Evolutionary conservation across 2,888 invertebrate genomes (phyloP), one percentile per base, ranked within the genome.

Genomic region (Drosophila maculinotata): DNA sequence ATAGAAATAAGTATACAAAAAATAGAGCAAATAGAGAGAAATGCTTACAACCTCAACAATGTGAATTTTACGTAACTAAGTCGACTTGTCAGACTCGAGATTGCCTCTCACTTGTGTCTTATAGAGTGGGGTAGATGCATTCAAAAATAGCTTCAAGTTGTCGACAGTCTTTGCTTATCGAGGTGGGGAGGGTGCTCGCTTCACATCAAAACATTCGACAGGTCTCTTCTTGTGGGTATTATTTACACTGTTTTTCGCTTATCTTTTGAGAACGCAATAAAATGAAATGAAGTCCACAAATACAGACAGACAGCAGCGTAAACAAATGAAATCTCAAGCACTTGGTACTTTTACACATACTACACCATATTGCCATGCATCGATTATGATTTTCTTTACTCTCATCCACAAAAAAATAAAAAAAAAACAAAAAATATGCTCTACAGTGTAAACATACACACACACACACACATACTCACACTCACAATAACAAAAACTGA

Each of bases 171-270:
- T 47, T 45, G 26, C 20, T 36, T 30, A 59, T 51, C 10, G 39
- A 30, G n/a, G 23, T n/a, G 6, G 14, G 10, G 35, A 41, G 4
- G 4, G n/a, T 36, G 10, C 10, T 15, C 6, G 10, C 15, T n/a
- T n/a, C 20, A 20, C 20, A 20, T 20, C 38, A 28, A 30, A 3
- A 12, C 14, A 31, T 42, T n/a, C 17, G 12, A 41, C 44, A 51
- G 66, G 38, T 49, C 44, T 48, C 26, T 25, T 17, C 30, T 42
- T 17, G 30, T 25, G 60, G 25, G 30, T 31, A 30, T 45, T 76
- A 44, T 82, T 69, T 72, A 79, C 79, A 36, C 36, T 47, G 39
- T 9, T 28, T n/a, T 15, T 6, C n/a, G 36, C 77, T 77, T 76
- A 76, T 69, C 66, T 63, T 59, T 66, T 56, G 26, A 9, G 54